Evolutionary conservation across 2,888 invertebrate species (phyloP), one percentile per base, ranked within the genome.

Genomic region (Drosophila heteroneura): DNA sequence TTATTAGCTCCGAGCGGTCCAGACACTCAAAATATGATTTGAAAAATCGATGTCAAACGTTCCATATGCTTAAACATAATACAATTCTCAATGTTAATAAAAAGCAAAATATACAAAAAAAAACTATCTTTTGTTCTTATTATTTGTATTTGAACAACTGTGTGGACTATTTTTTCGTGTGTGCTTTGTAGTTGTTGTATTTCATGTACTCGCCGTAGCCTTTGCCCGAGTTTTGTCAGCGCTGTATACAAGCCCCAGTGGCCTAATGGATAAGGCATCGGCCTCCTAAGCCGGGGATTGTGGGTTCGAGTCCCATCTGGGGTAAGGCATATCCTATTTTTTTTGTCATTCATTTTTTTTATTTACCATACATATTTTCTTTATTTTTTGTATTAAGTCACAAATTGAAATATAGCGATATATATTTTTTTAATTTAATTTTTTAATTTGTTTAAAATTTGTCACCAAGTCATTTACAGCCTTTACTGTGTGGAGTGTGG

Each of bases 251-350:
- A 77, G 83, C 83, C 83, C 79, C 83, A 83, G 83, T 83, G 83
- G 83, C 83, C 83, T 83, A 83, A 83, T 83, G 83, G 83, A 83
- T 81, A 83, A 83, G 83, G 83, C 83, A 83, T 81, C 83, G 83
- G 83, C 83, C 83, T 83, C 83, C 83, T 83, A 83, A 83, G 83
- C 81, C 81, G 83, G 81, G 83, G 83, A 83, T 83, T 83, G 82
- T 82, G 82, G 82, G 82, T 82, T 82, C 82, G 82, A 83, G 83
- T 82, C 82, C 82, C 82, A 82, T 74, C 78, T 77, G 77, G 80
- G 71, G 81, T 78, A 70, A 52, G 58, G 44, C 3, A 1, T 1
- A 1, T 4, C 5, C 1, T 19, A 4, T 32, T 37, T 41, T 60
- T 14, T 0, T 19, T 30, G 37, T 33, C 14, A 12, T 22, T 47